Evolutionary conservation across 2,113 vertebrate species (phyloP).

Genomic region (Indicator indicator): DNA sequence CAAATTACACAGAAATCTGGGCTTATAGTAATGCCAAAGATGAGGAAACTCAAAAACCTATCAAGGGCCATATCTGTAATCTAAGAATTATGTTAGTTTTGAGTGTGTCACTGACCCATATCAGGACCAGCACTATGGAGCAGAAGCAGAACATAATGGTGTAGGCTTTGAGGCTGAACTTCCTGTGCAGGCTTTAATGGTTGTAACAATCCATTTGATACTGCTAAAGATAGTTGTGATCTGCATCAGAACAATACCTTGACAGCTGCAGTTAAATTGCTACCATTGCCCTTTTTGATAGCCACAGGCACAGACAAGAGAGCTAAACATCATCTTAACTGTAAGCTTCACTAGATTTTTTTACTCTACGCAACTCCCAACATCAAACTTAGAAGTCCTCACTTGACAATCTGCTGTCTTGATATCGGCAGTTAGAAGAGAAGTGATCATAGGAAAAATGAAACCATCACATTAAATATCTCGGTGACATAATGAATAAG

Average conservation of each 20-base stretch:
- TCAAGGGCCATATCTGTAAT: background rate
- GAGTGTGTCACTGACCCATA: background rate
- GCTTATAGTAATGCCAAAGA: background rate
- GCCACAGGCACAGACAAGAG: background rate
- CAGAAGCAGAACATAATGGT: background rate
- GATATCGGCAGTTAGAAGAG: background rate
- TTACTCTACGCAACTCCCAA: background rate
- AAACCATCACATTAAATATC: background rate
- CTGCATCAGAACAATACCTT: background rate
- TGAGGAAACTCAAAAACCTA: conserved; percentile 17
- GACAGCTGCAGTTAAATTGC: background rate
- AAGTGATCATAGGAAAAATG: background rate
- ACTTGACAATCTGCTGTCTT: background rate
- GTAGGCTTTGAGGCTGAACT: background rate
- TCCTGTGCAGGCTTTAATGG: background rate
- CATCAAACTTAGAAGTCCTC: background rate
- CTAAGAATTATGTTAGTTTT: background rate
- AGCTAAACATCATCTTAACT: background rate
- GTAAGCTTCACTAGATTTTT: background rate
- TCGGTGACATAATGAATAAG: background rate
- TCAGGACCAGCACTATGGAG: background rate
- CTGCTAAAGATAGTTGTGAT: background rate
- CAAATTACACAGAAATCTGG: conserved; percentile 32
- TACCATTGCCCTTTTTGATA: background rate
- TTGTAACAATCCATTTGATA: background rate